Base-by-base conservation (phyloP, 1,140 invertebrate species). In the Pentalonia nigronervosa region DNA sequence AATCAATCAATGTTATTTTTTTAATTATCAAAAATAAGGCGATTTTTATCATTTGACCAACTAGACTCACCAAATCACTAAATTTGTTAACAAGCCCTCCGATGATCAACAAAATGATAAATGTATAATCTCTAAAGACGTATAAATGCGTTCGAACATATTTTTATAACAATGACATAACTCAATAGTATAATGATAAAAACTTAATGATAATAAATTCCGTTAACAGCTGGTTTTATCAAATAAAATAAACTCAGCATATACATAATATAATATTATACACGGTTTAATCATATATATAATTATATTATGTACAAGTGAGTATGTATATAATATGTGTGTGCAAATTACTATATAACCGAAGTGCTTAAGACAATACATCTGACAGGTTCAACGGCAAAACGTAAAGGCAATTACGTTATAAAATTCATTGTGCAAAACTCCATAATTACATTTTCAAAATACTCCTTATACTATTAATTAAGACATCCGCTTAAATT, bases 381-480 rank as follows among this genome's bases (percentile, higher is more conserved):
- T 67, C 60, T 67, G 60, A 81, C 20, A n/a, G 36, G 36, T 47
- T 45, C 41, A 86, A 86, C 30, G 25, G 41, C 14, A 30, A 45
- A 87, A 87, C 47, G 47, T 11, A 20, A n/a, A n/a, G 45, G 45
- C 45, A 87, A 30, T 87, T 87, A 30, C 30, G 25, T n/a, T n/a
- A 87, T 48, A 48, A 47, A n/a, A 20, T 87, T 34, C 86, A 87
- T 47, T 47, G 45, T 20, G 86, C 34, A n/a, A 30, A 87, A 47
- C 11, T 48, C 11, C 86, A 48, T 48, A n/a, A 48, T 87, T 48
- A 87, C 30, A 48, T 87, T 87, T 87, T 87, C 86, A 48, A 88
- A 88, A 88, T 88, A 88, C 17, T 88, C 14, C 45, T 87, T 87
- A 48, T 48, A 34, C 20, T 88, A 48, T n/a, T 88, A 50, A 88